Conservation (phyloP, 2,888 invertebrate genomes). For the Drosophila paramelanica region DNA sequence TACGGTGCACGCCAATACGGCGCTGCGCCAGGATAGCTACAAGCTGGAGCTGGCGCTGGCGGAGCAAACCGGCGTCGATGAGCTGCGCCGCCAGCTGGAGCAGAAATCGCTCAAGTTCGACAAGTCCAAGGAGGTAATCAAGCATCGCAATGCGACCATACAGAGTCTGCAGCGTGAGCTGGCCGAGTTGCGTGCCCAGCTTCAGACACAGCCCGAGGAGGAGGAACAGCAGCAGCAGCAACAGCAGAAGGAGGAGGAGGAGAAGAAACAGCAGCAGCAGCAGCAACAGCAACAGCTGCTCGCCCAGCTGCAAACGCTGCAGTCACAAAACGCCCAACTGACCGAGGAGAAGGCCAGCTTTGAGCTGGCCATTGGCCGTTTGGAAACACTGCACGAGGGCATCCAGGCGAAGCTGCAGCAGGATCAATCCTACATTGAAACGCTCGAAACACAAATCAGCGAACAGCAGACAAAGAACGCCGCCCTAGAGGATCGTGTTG, state of each 20-base stretch:
- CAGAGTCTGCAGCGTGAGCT: slow-evolving; percentile 82
- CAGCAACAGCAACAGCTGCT: slow-evolving; percentile 16
- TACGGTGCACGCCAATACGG: slow-evolving; percentile 39
- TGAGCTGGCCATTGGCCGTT: slow-evolving; percentile 73
- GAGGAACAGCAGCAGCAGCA: too few species aligned
- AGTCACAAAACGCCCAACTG: slow-evolving; percentile 62
- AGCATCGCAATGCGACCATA: slow-evolving; percentile 87
- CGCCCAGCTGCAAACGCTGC: slow-evolving; percentile 51
- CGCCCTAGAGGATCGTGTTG: slow-evolving; percentile 89
- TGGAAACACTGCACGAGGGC: slow-evolving; percentile 83
- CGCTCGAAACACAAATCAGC: slow-evolving; percentile 88
- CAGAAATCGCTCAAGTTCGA: slow-evolving; percentile 86
- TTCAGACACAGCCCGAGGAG: slow-evolving; percentile 71
- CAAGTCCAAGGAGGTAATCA: slow-evolving; percentile 86
- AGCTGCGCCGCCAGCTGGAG: slow-evolving; percentile 86
- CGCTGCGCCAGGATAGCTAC: slow-evolving; percentile 39
- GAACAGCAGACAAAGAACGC: slow-evolving; percentile 88
- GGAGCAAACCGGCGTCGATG: slow-evolving; percentile 63
- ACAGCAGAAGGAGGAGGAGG: slow-evolving; percentile 1
- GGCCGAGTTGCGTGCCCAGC: slow-evolving; percentile 65
- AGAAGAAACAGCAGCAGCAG: slow-evolving; percentile 5
- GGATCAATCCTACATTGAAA: slow-evolving; percentile 90
- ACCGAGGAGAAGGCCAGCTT: slow-evolving; percentile 77
- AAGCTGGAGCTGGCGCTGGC: slow-evolving; percentile 34
- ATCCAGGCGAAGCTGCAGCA: slow-evolving; percentile 90